Percentiles rank a stretch among this genome's conserved stretches.
phyloP scores from a whole-genome alignment of 2,113 vertebrate genomes.

The Myotis brandtii region DNA sequence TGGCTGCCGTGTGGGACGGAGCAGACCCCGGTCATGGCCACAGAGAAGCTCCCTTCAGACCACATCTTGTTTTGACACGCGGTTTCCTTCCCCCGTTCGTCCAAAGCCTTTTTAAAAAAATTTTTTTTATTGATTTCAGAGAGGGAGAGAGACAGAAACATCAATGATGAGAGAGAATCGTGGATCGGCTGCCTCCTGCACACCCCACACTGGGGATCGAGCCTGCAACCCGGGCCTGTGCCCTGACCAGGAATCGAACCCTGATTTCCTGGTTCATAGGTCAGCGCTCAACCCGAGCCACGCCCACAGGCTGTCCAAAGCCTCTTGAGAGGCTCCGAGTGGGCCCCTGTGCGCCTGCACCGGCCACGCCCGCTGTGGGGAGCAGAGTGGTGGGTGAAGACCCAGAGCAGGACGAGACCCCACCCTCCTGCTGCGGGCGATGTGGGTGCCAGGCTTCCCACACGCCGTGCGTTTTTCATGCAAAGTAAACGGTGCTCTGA shows the following conservation, averaged over 20 bases:
- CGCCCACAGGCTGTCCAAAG: neutral
- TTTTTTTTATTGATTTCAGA: too few relatives aligned
- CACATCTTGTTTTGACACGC: neutral
- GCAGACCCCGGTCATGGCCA: accelerated
- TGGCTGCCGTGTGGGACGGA: accelerated
- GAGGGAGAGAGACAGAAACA: too few relatives aligned
- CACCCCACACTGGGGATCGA: too few relatives aligned
- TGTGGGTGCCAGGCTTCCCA: neutral
- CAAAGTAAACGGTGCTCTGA: neutral
- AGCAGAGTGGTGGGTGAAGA: accelerated
- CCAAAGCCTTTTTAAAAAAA: neutral
- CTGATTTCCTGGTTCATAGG: too few relatives aligned
- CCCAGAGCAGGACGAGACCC: too few relatives aligned
- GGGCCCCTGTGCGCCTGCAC: too few relatives aligned
- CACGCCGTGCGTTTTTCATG: constrained; percentile 17
- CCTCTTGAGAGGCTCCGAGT: neutral
- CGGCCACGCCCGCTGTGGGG: neutral
- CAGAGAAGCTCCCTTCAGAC: neutral
- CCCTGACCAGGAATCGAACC: too few relatives aligned
- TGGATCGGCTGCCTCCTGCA: too few relatives aligned
- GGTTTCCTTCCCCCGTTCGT: neutral
- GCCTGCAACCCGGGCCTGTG: too few relatives aligned
- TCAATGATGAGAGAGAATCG: too few relatives aligned
- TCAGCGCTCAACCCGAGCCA: too few relatives aligned
- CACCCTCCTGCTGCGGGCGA: accelerated